Evolutionary conservation across 2,113 vertebrate species (phyloP).

Genomic region (Pogonocichla stellata): DNA sequence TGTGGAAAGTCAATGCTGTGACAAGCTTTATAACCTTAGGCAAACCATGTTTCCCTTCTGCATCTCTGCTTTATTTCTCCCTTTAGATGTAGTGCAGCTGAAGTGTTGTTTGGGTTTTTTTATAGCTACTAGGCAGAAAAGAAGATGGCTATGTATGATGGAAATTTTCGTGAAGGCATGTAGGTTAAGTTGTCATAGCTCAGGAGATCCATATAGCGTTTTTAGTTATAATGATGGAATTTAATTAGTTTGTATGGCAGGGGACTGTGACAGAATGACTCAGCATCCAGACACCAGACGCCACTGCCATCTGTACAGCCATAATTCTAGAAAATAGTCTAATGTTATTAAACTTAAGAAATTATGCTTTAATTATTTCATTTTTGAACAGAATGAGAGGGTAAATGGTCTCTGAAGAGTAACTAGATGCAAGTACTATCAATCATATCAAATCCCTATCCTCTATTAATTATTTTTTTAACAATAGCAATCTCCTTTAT

Average conservation of each 20-base stretch:
- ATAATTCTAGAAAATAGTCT: neutral
- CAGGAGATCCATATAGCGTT: neutral
- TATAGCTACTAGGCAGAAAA: neutral
- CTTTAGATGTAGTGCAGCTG: neutral
- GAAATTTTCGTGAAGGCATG: neutral
- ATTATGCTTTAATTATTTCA: neutral
- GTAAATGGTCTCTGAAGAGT: neutral
- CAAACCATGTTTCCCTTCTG: neutral
- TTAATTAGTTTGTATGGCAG: neutral
- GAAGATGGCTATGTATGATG: neutral
- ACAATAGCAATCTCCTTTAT: neutral
- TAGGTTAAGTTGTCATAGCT: neutral
- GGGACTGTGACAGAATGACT: neutral
- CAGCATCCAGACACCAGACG: neutral
- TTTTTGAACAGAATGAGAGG: neutral
- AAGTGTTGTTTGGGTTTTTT: neutral
- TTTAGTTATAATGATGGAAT: neutral
- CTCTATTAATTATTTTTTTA: neutral
- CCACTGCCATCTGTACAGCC: neutral
- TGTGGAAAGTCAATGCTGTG: neutral
- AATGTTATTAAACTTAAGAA: neutral
- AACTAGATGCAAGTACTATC: neutral
- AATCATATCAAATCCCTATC: neutral
- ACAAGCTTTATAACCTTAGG: neutral
- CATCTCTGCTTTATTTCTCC: neutral